phyloP scores from a whole-genome alignment of 2,113 vertebrate genomes.

The Ailurus styani region DNA sequence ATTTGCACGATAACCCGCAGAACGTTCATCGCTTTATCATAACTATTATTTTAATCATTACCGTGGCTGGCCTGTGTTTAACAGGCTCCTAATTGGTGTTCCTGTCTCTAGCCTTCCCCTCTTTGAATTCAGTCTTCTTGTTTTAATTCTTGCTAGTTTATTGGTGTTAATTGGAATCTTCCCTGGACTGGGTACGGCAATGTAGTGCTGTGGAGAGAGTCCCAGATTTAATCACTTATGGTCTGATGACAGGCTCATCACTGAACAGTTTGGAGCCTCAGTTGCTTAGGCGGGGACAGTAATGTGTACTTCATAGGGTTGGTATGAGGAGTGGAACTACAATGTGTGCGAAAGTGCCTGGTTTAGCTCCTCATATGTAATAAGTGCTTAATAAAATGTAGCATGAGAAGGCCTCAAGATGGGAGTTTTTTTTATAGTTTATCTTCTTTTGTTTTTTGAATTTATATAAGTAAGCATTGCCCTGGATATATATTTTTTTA shows the following conservation, averaged over 20 bases:
- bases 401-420: background rate
- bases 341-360: background rate
- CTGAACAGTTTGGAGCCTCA: background rate
- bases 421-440: background rate
- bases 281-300: background rate
- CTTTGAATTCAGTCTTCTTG: background rate
- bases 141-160: background rate
- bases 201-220: background rate
- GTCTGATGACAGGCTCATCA: background rate
- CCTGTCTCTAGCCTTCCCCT: background rate
- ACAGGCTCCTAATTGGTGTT: background rate
- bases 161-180: background rate
- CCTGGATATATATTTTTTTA: background rate
- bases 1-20: background rate
- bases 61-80: background rate
- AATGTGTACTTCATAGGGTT: background rate
- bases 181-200: background rate
- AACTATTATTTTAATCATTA: background rate
- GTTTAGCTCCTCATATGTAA: background rate
- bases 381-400: background rate
- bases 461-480: background rate
- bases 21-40: background rate
- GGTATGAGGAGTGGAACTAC: background rate
- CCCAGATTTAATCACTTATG: background rate
- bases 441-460: background rate